Evolutionary conservation across 2,797 vertebrate genomes (phyloP).

Genomic region (Alosa sapidissima): DNA sequence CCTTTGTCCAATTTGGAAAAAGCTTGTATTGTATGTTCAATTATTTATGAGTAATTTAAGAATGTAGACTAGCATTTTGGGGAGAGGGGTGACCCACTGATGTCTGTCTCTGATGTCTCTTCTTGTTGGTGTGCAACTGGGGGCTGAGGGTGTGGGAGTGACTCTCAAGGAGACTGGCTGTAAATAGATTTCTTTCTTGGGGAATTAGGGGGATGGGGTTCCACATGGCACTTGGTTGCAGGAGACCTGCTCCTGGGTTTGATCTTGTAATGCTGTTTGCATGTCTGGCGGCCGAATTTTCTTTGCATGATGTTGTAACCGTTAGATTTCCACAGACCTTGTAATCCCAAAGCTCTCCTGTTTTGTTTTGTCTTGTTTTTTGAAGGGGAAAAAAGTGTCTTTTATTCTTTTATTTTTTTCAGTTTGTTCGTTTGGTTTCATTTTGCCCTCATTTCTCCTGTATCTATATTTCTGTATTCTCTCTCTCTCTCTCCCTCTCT

Average conservation of each 20-base stretch:
- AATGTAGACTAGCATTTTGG: slow-evolving; percentile 90
- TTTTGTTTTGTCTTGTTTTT: background rate
- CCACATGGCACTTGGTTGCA: slow-evolving; percentile 62
- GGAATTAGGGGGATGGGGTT: slow-evolving; percentile 54
- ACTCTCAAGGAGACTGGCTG: slow-evolving; percentile 74
- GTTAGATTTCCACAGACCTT: slow-evolving; percentile 59
- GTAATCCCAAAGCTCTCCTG: slow-evolving; percentile 62
- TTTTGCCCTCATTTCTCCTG: slow-evolving; percentile 57
- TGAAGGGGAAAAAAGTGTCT: slow-evolving; percentile 36
- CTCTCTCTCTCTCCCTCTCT: slow-evolving; percentile 38
- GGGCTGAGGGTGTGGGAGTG: slow-evolving; percentile 47
- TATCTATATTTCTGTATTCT: slow-evolving; percentile 35
- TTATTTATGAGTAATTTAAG: slow-evolving; percentile 86
- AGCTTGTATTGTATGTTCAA: slow-evolving; percentile 78
- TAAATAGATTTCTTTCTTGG: slow-evolving; percentile 73
- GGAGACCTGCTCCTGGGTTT: slow-evolving; percentile 75
- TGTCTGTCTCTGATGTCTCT: slow-evolving; percentile 74
- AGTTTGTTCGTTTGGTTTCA: slow-evolving; percentile 38
- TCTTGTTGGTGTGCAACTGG: slow-evolving; percentile 72
- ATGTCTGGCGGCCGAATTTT: slow-evolving; percentile 82
- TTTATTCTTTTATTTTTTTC: slow-evolving; percentile 57
- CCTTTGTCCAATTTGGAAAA: slow-evolving; percentile 55
- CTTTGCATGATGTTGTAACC: slow-evolving; percentile 88
- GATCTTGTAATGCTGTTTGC: slow-evolving; percentile 80
- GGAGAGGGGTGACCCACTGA: slow-evolving; percentile 75